These are phyloP conservation scores for Anguilla megastoma DNA, from an alignment of 2,797 vertebrate genomes.

Conservation along the genomic window DNA sequence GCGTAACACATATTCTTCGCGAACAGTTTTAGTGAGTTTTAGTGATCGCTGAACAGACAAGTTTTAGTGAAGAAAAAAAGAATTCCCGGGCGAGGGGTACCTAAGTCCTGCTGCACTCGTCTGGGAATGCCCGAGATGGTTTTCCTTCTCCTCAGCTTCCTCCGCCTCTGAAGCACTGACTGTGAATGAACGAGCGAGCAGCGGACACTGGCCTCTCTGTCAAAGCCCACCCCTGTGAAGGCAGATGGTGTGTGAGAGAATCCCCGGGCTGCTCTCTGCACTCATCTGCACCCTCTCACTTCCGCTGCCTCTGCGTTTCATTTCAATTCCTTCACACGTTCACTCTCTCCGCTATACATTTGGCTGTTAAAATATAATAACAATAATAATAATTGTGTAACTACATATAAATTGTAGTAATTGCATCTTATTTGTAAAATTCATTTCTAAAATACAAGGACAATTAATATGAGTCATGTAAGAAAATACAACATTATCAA, in stretches of 20 bases:
- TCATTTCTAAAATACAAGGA: not conserved
- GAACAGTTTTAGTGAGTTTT: no score
- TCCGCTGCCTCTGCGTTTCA: not conserved
- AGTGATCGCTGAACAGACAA: no score
- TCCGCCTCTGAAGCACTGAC: conserved; percentile 95
- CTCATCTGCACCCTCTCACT: not conserved
- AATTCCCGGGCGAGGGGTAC: conserved; percentile 56
- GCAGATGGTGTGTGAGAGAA: conserved; percentile 27
- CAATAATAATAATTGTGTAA: not conserved
- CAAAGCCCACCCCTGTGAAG: conserved; percentile 94
- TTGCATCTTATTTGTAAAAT: not conserved
- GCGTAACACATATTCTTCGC: no score
- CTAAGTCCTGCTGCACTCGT: conserved; percentile 99
- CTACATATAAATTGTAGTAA: not conserved
- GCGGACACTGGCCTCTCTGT: conserved; percentile 97
- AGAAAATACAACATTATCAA: not conserved
- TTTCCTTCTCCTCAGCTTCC: conserved; percentile 96
- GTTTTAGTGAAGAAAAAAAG: no score
- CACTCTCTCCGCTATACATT: not conserved
- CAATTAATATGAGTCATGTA: not conserved
- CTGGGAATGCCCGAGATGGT: conserved; percentile 99
- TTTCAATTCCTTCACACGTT: not conserved
- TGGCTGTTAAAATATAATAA: not conserved
- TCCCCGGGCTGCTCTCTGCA: not conserved
- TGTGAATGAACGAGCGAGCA: conserved; percentile 99